Evolutionary conservation across 2,113 vertebrate species (phyloP).

Genomic region (Mastomys coucha): DNA sequence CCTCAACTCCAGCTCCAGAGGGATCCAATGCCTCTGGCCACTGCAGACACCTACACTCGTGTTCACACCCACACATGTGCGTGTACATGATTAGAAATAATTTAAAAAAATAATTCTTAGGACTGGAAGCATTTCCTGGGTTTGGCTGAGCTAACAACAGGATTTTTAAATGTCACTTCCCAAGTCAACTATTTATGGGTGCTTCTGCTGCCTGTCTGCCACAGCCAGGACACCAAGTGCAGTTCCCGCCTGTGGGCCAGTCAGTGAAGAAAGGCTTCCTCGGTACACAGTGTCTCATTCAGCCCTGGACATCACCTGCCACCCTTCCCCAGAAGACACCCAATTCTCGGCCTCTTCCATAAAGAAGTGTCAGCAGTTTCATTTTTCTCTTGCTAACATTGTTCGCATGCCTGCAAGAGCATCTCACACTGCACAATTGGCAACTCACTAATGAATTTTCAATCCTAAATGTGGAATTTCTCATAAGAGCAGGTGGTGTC

Average conservation of each 20-base stretch:
- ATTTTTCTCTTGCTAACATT: background rate
- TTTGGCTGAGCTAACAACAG: background rate
- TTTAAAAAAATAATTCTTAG: background rate
- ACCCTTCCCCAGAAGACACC: background rate
- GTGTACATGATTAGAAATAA: background rate
- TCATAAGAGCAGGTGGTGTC: background rate
- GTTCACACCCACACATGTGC: background rate
- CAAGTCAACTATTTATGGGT: background rate
- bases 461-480: conserved; percentile 55
- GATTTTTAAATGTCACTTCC: background rate
- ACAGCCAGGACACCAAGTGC: background rate
- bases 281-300: background rate
- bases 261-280: background rate
- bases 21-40: background rate
- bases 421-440: too few relatives aligned
- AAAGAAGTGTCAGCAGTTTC: background rate
- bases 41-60: background rate
- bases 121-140: background rate
- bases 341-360: background rate
- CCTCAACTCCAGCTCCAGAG: background rate
- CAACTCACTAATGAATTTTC: conserved; percentile 3
- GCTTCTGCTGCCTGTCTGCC: background rate
- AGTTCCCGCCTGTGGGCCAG: accelerated
- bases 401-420: background rate
- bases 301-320: background rate